Percentiles rank a stretch among this genome's conserved stretches.
These are phyloP conservation scores for Malurus cyaneus DNA, from an alignment of 2,113 vertebrate genomes.

Conservation along the genomic window DNA sequence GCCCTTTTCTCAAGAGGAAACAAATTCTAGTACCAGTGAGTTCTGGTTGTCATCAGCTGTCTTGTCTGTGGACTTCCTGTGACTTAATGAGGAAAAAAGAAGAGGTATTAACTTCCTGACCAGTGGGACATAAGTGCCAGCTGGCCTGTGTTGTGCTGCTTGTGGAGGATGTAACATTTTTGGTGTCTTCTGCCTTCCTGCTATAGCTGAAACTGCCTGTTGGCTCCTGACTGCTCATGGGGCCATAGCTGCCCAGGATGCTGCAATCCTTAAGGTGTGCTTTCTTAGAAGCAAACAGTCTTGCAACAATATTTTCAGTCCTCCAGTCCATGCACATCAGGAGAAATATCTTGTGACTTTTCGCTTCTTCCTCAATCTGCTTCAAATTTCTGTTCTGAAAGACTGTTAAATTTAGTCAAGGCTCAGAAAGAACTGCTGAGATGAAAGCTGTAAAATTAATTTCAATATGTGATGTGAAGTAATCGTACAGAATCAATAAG, in stretches of 20 bases:
- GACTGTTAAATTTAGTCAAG: neutral
- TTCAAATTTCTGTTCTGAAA: neutral
- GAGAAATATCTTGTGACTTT: neutral
- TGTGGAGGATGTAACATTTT: neutral
- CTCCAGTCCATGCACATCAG: neutral
- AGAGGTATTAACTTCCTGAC: neutral
- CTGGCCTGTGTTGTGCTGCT: neutral
- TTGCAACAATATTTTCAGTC: neutral
- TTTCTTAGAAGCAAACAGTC: neutral
- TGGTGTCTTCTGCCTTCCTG: neutral
- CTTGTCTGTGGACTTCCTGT: neutral
- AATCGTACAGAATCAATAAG: neutral
- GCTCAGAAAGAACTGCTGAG: neutral
- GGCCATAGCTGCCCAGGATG: neutral
- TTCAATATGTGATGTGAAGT: neutral
- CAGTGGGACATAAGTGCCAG: neutral
- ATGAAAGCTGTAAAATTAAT: neutral
- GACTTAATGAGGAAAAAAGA: neutral
- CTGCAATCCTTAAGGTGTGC: neutral
- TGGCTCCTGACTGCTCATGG: rapidly evolving
- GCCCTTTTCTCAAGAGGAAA: neutral
- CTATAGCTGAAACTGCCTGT: neutral
- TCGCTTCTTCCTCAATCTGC: neutral
- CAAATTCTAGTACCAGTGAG: neutral
- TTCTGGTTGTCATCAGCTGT: conserved; percentile 5